phyloP scores from a whole-genome alignment of 2,797 vertebrate species.

The Amblyraja radiata region DNA sequence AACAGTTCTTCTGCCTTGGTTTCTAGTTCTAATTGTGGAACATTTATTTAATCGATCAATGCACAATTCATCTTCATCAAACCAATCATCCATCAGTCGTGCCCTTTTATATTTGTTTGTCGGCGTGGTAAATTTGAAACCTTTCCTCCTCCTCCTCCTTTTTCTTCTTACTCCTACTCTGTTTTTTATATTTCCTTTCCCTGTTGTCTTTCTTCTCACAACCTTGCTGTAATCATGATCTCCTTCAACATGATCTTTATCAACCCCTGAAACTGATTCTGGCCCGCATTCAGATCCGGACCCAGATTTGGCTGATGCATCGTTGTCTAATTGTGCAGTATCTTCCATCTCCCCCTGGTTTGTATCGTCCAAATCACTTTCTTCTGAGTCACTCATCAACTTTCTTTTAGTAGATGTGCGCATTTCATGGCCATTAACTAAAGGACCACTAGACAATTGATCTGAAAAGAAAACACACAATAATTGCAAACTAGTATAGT shows the following conservation, averaged over 20 bases:
- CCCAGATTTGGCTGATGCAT: conserved; percentile 57
- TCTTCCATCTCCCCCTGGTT: conserved; percentile 60
- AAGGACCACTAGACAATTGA: conserved; percentile 56
- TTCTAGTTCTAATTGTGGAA: conserved; percentile 83
- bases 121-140: conserved; percentile 46
- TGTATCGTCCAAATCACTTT: conserved; percentile 51
- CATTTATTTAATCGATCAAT: conserved; percentile 58
- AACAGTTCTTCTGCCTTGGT: conserved; percentile 91
- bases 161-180: conserved; percentile 48
- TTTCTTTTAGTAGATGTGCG: conserved; percentile 58
- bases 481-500: not conserved
- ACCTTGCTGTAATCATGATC: conserved; percentile 97
- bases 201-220: conserved; percentile 48
- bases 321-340: conserved; percentile 61
- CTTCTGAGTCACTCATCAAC: conserved; percentile 56
- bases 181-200: conserved; percentile 38
- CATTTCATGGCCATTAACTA: conserved; percentile 68
- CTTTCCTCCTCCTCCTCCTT: conserved; percentile 55
- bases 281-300: conserved; percentile 54
- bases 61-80: conserved; percentile 51
- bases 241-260: conserved; percentile 82
- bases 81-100: conserved; percentile 57
- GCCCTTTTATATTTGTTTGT: conserved; percentile 50
- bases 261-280: conserved; percentile 66
- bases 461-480: conserved; percentile 52